Percentiles rank a stretch among this genome's conserved stretches.
Evolutionary conservation across 2,113 vertebrate species (phyloP).

Genomic region (Pungitius pungitius): DNA sequence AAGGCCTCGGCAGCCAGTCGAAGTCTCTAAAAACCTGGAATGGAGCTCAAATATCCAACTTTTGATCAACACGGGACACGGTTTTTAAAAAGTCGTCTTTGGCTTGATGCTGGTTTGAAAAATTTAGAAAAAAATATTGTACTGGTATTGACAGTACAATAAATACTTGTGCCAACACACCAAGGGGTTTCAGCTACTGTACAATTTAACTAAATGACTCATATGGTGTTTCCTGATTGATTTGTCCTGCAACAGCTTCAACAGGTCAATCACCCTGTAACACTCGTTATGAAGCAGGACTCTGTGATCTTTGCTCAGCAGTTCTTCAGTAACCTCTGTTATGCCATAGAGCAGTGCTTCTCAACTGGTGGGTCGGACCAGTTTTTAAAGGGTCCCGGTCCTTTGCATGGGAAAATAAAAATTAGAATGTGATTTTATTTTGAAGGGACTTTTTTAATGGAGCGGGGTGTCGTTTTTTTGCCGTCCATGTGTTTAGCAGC

Average conservation of each 20-base stretch:
- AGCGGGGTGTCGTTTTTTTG: no score
- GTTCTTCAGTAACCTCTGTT: not conserved
- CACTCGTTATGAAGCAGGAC: not conserved
- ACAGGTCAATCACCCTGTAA: not conserved
- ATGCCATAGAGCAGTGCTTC: no score
- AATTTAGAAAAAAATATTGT: no score
- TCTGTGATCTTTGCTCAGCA: not conserved
- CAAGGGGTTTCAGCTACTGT: not conserved
- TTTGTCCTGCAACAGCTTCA: not conserved
- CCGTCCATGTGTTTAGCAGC: no score
- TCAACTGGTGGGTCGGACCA: no score
- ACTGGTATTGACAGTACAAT: not conserved
- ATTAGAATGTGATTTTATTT: no score
- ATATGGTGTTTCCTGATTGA: not conserved
- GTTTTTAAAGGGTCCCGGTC: no score
- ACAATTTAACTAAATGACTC: not conserved
- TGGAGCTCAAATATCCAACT: not conserved
- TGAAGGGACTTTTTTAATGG: no score
- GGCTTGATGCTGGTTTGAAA: not conserved
- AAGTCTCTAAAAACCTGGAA: not conserved
- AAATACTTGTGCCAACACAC: not conserved
- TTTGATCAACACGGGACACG: not conserved
- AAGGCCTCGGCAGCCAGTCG: no score
- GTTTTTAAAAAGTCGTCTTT: not conserved
- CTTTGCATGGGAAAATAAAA: no score